Conservation (phyloP, 2,113 vertebrate species). For the Mus musculus region DNA sequence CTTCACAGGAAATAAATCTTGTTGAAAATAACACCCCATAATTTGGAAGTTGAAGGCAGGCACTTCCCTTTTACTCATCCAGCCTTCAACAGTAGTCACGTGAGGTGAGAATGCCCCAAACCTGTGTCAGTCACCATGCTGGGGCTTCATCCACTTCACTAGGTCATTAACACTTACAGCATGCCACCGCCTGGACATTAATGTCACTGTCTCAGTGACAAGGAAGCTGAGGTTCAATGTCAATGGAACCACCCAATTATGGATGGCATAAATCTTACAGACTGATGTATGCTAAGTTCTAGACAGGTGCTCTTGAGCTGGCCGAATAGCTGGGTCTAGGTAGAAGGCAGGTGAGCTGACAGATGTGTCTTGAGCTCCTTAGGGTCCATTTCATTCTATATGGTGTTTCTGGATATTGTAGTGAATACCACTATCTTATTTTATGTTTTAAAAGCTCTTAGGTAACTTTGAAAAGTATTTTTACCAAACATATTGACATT, state of each 20-base stretch:
- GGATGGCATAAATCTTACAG: neutral
- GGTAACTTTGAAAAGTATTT: neutral
- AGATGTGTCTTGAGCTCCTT: neutral
- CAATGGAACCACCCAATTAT: neutral
- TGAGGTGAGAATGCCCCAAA: neutral
- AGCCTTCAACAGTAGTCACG: neutral
- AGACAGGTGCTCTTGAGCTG: neutral
- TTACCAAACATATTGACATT: slow-evolving; percentile 30
- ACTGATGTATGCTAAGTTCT: rapidly evolving
- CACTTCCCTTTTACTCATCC: neutral
- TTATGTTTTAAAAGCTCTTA: neutral
- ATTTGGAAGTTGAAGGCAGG: neutral
- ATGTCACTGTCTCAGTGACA: neutral
- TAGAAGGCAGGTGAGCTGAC: too few species aligned
- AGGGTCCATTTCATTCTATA: neutral
- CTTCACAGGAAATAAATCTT: neutral
- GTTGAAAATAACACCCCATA: neutral
- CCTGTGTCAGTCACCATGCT: neutral
- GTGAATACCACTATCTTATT: neutral
- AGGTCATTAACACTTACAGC: neutral
- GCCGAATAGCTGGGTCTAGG: neutral
- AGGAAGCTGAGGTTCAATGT: neutral
- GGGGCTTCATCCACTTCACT: neutral
- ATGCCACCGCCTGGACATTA: rapidly evolving
- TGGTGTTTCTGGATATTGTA: neutral